Evolutionary conservation across 2,888 invertebrate genomes (phyloP).

Genomic region (Clivina fossor): DNA sequence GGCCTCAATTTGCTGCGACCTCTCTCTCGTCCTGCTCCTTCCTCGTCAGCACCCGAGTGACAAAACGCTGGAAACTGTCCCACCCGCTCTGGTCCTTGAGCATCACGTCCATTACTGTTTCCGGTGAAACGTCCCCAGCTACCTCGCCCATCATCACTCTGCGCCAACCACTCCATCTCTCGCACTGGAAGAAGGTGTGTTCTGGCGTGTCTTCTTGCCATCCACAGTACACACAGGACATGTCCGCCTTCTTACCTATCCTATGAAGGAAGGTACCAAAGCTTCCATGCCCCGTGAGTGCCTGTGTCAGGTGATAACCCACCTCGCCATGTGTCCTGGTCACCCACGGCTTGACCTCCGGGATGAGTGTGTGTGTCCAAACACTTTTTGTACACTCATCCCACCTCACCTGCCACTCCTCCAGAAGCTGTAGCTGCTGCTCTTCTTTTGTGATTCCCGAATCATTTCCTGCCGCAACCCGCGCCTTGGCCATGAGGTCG

Average conservation of each 20-base stretch:
- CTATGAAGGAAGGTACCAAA: constrained; percentile 34
- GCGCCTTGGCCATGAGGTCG: not conserved
- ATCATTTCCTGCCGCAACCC: not conserved
- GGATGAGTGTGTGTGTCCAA: constrained; percentile 33
- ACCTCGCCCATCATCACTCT: not conserved
- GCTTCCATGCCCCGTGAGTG: constrained; percentile 37
- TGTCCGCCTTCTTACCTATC: constrained; percentile 29
- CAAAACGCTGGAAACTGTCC: too few relatives aligned
- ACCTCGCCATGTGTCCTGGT: constrained; percentile 26
- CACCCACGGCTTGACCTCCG: constrained; percentile 31
- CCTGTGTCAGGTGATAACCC: constrained; percentile 34
- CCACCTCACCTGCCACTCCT: constrained; percentile 30
- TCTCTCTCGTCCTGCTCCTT: too few relatives aligned
- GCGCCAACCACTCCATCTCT: constrained; percentile 11
- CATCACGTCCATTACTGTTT: not conserved
- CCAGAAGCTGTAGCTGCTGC: not conserved
- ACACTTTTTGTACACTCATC: not conserved
- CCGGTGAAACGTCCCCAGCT: not conserved
- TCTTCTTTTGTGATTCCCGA: too few relatives aligned
- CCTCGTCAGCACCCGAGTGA: too few relatives aligned
- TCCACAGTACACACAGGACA: constrained; percentile 27
- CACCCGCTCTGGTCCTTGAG: not conserved
- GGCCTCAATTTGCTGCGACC: too few relatives aligned
- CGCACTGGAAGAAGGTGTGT: constrained; percentile 33
- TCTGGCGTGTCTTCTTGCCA: constrained; percentile 24